These are phyloP conservation scores for Mungos mungo DNA, from an alignment of 2,113 vertebrate genomes.

Conservation along the genomic window DNA sequence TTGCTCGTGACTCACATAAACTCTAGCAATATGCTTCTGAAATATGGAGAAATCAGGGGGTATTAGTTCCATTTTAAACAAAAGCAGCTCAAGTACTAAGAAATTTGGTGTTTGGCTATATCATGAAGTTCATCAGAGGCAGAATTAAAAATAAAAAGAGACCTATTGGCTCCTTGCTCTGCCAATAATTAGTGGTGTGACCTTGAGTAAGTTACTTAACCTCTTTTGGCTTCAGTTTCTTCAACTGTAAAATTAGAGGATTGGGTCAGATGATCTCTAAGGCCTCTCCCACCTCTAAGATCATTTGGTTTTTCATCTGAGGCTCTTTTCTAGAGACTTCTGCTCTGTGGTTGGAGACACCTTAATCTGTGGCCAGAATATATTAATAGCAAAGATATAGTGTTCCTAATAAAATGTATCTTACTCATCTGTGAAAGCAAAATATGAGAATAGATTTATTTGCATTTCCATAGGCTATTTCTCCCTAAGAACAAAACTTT, in stretches of 20 bases:
- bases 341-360: neutral
- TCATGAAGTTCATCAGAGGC: neutral
- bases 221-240: neutral
- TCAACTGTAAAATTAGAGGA: neutral
- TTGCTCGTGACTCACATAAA: neutral
- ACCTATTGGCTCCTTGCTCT: neutral
- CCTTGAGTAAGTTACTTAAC: neutral
- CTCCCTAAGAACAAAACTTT: neutral
- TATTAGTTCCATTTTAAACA: neutral
- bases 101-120: neutral
- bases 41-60: neutral
- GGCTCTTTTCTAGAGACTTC: neutral
- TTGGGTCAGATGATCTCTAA: neutral
- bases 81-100: neutral
- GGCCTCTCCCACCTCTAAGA: neutral
- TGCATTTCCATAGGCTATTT: neutral
- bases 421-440: constrained; percentile 27
- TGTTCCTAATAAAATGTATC: constrained; percentile 18
- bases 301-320: neutral
- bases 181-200: neutral
- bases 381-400: neutral
- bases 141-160: constrained; percentile 31
- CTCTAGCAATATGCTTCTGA: neutral
- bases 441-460: neutral
- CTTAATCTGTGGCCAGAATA: neutral